These are phyloP conservation scores for Agrypnia vestita DNA, from an alignment of 1,140 invertebrate species.

Conservation along the genomic window DNA sequence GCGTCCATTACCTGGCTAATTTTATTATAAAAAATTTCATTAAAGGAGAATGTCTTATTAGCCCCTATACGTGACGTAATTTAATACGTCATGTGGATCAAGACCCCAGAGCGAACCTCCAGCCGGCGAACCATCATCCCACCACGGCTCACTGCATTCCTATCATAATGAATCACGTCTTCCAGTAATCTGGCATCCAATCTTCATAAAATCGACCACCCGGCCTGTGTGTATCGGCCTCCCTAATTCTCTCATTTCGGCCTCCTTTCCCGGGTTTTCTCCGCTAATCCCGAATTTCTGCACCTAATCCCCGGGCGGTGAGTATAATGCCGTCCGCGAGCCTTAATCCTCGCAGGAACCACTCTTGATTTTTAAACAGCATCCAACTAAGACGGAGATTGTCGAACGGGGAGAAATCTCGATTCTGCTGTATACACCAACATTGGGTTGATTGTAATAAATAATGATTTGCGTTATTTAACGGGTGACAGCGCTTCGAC, in stretches of 20 bases:
- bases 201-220: slow-evolving; percentile 59
- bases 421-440: neutral
- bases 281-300: slow-evolving; percentile 60
- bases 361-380: slow-evolving; percentile 60
- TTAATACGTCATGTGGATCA: neutral
- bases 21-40: too few species aligned
- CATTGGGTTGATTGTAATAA: too few species aligned
- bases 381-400: slow-evolving; percentile 33
- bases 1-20: too few species aligned
- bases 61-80: neutral
- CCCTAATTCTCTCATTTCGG: slow-evolving; percentile 36
- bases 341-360: slow-evolving; percentile 56
- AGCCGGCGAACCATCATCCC: slow-evolving; percentile 1
- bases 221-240: slow-evolving; percentile 42
- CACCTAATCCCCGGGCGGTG: slow-evolving; percentile 59
- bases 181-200: slow-evolving; percentile 56
- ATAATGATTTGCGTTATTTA: too few species aligned
- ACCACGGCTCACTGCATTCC: slow-evolving; percentile 22
- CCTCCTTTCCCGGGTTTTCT: slow-evolving; percentile 28
- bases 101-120: neutral
- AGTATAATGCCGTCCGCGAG: slow-evolving; percentile 58
- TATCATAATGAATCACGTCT: slow-evolving; percentile 41
- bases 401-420: slow-evolving; percentile 40
- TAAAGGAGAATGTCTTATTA: neutral
- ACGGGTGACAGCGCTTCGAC: too few species aligned